Base-by-base conservation (phyloP, 2,797 vertebrate species). In the Aselliscus stoliczkanus region DNA sequence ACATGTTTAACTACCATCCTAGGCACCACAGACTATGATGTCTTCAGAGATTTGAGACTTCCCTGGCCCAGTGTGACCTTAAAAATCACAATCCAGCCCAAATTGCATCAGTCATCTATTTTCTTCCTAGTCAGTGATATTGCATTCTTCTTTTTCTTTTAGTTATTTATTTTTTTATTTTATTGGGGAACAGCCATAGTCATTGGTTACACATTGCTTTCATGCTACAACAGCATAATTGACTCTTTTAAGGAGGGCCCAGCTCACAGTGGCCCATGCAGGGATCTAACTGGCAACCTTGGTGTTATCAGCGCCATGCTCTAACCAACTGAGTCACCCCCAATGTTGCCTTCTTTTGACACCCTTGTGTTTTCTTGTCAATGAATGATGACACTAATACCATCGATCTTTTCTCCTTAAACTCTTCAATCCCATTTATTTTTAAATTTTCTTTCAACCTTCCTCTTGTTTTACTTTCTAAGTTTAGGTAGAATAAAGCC, bases 401-500 rank as follows among this genome's bases (percentile, higher is more conserved):
- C 47, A 76, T 47, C 21, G 20, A 91, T 69, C 42, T 84, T 90
- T 83, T 92, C 34, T 42, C 52, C 29, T 12, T 64, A 21, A 86
- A 25, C n/a, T 54, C 65, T 54, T 81, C 15, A 7, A 20, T 44
- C 58, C 42, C 47, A 44, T 82, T 77, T 95, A 85, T 81, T 91
- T 91, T 82, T 67, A 67, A 20, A 56, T 86, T 88, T 21, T 91
- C 47, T 91, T 65, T 69, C 62, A 79, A 90, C 7, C 15, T 17
- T 95, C 39, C 44, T 88, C 62, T 90, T 96, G 56, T 95, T 90
- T 62, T 27, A 75, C 39, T 72, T 86, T 82, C 82, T 86, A 90
- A 92, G 25, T 54, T 81, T 92, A 94, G 23, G 54, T 58, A 44
- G 82, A 88, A 81, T 84, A 92, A 82, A 94, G 58, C 27, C 47